Evolutionary conservation across 2,797 vertebrate genomes (phyloP), one percentile per base, ranked within the genome.

Genomic region (Prunella strophiata): DNA sequence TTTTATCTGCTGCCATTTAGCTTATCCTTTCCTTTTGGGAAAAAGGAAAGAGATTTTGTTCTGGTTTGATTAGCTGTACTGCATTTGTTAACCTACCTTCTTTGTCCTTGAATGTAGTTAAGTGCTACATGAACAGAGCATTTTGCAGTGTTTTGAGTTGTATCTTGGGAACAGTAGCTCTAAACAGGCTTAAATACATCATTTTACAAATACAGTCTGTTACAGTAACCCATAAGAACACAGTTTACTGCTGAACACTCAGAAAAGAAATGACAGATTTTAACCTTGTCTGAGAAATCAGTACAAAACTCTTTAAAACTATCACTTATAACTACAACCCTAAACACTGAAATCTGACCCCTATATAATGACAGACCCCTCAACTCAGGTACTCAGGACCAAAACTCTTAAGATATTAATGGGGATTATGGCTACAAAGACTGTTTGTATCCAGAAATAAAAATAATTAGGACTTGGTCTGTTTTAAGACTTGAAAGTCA

Each of bases 281-380:
- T 50, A 85, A 61, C 32, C 43, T 34, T 38, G 13, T 32, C 71
- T 47, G 27, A 71, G 34, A 50, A 75, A 83, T 22, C 20, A 23
- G 2, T 5, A 70, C 26, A 50, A 62, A 79, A 34, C 17, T 58
- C 29, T 34, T 45, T 14, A 68, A 1, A 12, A 48, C 6, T 13
- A 63, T 30, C 48, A 45, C 18, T 36, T 54, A 18, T 2, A 81
- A 47, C 54, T 18, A 75, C 8, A 85, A 10, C 5, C 42, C 13
- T 48, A 15, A 93, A 52, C 30, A 50, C 9, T 34, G 10, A 59
- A 52, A 36, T 77, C 15, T 43, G 58, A 75, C 29, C 11, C 7
- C 43, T 27, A 2, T 5, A 22, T 13, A 65, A 54, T 0, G 1
- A 5, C 32, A 84, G 58, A 78, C 2, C 1, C 22, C 59, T 51